phyloP scores from a whole-genome alignment of 2,113 vertebrate species.

The Macrotus californicus region DNA sequence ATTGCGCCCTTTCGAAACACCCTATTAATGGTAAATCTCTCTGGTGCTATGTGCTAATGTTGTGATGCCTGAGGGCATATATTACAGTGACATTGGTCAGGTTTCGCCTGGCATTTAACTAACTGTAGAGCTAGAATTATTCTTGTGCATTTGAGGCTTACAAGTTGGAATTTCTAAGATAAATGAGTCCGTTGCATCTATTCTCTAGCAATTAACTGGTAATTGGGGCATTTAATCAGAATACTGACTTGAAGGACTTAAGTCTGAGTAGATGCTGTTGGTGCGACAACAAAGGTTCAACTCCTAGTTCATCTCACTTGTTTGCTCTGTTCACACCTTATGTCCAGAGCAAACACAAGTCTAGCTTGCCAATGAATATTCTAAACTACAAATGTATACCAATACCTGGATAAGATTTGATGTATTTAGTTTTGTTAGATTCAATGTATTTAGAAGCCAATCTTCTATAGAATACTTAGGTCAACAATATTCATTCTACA shows the following conservation, averaged over 20 bases:
- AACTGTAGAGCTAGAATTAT: slow-evolving; percentile 46
- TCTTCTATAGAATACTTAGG: not conserved
- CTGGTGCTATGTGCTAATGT: not conserved
- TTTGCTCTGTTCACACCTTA: not conserved
- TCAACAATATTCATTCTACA: not conserved
- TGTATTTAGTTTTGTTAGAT: not conserved
- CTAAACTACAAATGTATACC: not conserved
- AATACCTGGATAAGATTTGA: not conserved
- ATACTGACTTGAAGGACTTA: slow-evolving; percentile 43
- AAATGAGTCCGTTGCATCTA: slow-evolving; percentile 58
- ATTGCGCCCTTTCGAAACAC: not conserved
- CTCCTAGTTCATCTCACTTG: not conserved
- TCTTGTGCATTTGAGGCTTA: slow-evolving; percentile 50
- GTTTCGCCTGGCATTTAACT: slow-evolving; percentile 50
- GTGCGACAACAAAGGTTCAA: slow-evolving; percentile 3
- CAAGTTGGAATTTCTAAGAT: slow-evolving; percentile 59
- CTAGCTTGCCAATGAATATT: not conserved
- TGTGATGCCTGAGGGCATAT: not conserved
- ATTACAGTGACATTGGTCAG: not conserved
- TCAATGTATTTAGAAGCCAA: not conserved
- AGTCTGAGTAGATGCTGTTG: slow-evolving; percentile 38
- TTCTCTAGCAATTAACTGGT: slow-evolving; percentile 65
- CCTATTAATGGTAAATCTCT: slow-evolving; percentile 10
- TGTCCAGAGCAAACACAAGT: slow-evolving; percentile 19
- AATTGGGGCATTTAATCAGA: slow-evolving; percentile 71